phyloP scores from a whole-genome alignment of 2,888 invertebrate species.

The Monoplex corrugatus region DNA sequence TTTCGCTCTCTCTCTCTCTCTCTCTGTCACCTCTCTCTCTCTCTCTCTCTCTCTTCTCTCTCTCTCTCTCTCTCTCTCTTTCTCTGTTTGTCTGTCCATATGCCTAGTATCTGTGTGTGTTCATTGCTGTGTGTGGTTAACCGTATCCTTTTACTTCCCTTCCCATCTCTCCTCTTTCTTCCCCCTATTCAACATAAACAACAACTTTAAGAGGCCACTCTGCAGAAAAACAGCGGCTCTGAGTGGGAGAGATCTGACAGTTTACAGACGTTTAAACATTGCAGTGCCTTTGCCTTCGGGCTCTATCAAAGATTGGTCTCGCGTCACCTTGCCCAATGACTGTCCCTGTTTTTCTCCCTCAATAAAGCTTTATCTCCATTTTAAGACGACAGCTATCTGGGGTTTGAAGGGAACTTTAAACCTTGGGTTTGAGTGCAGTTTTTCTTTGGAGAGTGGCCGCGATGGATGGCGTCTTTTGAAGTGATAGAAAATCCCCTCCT shows the following conservation, averaged over 20 bases:
- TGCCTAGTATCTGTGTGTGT: too few relatives aligned
- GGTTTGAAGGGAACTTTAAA: neutral
- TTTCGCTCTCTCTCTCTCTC: neutral
- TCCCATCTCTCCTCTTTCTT: neutral
- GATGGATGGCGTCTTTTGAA: neutral
- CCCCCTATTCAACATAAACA: neutral
- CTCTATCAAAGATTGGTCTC: neutral
- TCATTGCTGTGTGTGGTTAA: too few relatives aligned
- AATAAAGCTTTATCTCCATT: neutral
- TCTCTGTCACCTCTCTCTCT: neutral
- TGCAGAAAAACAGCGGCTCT: too few relatives aligned
- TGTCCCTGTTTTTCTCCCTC: neutral
- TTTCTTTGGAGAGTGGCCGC: neutral
- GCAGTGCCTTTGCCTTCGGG: too few relatives aligned
- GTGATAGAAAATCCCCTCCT: neutral
- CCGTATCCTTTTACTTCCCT: too few relatives aligned
- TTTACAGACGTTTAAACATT: too few relatives aligned
- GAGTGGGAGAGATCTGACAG: too few relatives aligned
- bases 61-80: too few relatives aligned
- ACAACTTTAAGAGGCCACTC: neutral
- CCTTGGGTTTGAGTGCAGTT: neutral
- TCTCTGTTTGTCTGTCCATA: too few relatives aligned
- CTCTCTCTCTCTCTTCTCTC: constrained; percentile 8
- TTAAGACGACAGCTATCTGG: neutral
- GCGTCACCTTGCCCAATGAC: neutral